Percentiles rank a stretch among this genome's conserved stretches.
These are phyloP conservation scores for Prionace glauca DNA, from an alignment of 2,797 vertebrate genomes.

Conservation along the genomic window DNA sequence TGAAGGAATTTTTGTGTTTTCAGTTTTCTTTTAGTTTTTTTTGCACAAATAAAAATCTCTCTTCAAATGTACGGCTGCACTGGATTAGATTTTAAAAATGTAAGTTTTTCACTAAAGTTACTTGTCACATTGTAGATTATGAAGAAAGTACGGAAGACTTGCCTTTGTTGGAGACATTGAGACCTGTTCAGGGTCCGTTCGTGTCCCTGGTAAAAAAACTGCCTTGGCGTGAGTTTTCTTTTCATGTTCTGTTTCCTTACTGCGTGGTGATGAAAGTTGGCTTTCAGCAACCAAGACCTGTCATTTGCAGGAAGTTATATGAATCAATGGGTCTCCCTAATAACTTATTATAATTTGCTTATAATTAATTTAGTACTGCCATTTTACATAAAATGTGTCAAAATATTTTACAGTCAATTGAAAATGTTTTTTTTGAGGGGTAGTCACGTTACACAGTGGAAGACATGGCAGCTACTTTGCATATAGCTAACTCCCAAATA, in stretches of 20 bases:
- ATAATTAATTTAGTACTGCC: background rate
- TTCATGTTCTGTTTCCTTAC: conserved; percentile 51
- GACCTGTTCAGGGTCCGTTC: background rate
- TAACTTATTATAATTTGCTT: background rate
- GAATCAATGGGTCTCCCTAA: background rate
- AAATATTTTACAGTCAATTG: background rate
- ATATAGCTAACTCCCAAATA: background rate
- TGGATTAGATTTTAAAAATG: background rate
- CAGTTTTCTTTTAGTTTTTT: background rate
- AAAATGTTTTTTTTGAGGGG: background rate
- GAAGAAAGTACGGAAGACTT: background rate
- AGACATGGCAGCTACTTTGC: background rate
- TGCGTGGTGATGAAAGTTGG: conserved; percentile 56
- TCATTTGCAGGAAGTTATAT: background rate
- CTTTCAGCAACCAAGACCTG: conserved; percentile 80
- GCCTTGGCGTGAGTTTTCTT: conserved; percentile 43
- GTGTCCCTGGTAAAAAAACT: background rate
- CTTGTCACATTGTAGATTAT: background rate
- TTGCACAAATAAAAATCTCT: background rate
- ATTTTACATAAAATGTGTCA: background rate
- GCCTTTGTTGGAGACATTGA: background rate
- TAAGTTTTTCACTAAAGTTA: background rate
- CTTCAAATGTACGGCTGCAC: background rate
- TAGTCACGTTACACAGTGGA: background rate
- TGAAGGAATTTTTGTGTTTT: background rate